Evolutionary conservation across 2,113 vertebrate genomes (phyloP).

Genomic region (Donacobius atricapilla): DNA sequence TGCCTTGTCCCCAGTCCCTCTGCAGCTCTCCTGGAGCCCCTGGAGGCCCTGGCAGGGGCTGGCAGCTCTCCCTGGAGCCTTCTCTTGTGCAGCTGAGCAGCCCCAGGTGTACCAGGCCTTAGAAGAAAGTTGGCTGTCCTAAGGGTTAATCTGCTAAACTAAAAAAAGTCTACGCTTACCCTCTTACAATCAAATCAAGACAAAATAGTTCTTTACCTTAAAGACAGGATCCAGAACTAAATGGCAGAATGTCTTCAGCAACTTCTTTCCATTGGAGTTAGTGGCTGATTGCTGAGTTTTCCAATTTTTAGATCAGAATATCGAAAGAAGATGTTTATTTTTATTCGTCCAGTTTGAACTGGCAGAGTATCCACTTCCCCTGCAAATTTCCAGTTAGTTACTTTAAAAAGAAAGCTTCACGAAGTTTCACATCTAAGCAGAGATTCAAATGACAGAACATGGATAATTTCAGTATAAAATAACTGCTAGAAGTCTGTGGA

Average conservation of each 20-base stretch:
- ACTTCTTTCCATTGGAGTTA: slow-evolving; percentile 59
- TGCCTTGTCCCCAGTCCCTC: not conserved
- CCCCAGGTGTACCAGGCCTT: not conserved
- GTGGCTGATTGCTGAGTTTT: slow-evolving; percentile 66
- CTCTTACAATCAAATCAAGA: not conserved
- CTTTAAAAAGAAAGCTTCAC: not conserved
- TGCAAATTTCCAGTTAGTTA: not conserved
- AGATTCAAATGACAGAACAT: not conserved
- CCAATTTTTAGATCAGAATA: slow-evolving; percentile 64
- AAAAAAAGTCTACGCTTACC: not conserved
- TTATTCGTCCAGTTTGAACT: not conserved
- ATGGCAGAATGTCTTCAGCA: slow-evolving; percentile 67
- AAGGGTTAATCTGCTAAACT: not conserved
- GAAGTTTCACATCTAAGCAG: not conserved
- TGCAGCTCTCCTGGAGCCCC: not conserved
- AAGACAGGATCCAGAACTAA: slow-evolving; percentile 60
- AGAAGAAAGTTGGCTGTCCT: not conserved
- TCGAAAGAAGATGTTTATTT: not conserved
- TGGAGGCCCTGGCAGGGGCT: not conserved
- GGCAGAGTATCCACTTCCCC: not conserved
- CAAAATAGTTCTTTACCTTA: slow-evolving; percentile 4
- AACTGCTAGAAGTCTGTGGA: not conserved
- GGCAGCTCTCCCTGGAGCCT: not conserved
- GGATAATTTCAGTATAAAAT: not conserved
- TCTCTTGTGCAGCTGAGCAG: not conserved